These are phyloP conservation scores for Pelodiscus sinensis DNA, from an alignment of 2,113 vertebrate genomes.

Conservation along the genomic window DNA sequence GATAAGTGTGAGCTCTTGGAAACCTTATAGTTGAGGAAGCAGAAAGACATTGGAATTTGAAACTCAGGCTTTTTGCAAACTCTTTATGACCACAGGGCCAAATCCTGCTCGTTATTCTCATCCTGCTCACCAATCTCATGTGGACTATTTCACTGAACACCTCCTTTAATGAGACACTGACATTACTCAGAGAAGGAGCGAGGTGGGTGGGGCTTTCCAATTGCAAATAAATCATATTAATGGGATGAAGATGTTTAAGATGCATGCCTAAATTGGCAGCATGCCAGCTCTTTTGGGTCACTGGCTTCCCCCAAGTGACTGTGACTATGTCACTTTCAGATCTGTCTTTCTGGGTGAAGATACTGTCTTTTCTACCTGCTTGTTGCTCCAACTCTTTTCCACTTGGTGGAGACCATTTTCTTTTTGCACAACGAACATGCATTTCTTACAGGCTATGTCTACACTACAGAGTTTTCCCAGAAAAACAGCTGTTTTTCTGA, in stretches of 20 bases:
- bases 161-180: not conserved
- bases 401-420: not conserved
- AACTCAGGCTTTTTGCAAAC: not conserved
- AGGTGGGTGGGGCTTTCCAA: constrained; percentile 15
- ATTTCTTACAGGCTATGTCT: not conserved
- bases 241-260: constrained; percentile 30
- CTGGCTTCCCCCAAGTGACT: not conserved
- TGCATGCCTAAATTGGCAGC: not conserved
- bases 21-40: not conserved
- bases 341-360: not conserved
- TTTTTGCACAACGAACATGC: not conserved
- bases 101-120: not conserved
- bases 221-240: constrained; percentile 18
- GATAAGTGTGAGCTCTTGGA: not conserved
- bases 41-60: constrained; percentile 8
- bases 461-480: no score
- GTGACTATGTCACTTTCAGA: not conserved
- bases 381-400: constrained; percentile 13
- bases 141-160: not conserved
- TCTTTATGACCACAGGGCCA: rapidly evolving
- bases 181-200: not conserved
- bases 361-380: not conserved
- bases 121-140: not conserved
- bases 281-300: not conserved
- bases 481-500: no score